These are phyloP conservation scores for Thaumetopoea pityocampa DNA, from an alignment of 1,140 invertebrate genomes.

Conservation along the genomic window DNA sequence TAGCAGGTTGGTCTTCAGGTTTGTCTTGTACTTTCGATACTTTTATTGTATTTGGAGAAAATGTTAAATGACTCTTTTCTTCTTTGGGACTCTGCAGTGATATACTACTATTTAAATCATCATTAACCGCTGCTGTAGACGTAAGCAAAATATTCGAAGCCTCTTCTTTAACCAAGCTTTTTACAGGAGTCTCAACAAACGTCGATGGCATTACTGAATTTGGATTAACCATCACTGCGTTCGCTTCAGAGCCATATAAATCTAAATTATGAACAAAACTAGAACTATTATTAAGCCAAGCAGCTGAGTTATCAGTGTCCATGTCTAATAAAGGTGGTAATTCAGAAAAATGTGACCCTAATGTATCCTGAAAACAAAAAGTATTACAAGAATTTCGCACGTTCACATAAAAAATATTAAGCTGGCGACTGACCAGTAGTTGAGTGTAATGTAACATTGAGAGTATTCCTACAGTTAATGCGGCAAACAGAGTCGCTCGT, in stretches of 20 bases:
- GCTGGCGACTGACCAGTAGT: too few relatives aligned
- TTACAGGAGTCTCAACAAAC: conserved; percentile 76
- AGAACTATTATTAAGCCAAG: conserved; percentile 75
- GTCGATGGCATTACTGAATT: conserved; percentile 83
- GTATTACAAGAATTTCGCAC: too few relatives aligned
- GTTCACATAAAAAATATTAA: too few relatives aligned
- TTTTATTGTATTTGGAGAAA: conserved; percentile 80
- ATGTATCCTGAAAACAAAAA: conserved; percentile 57
- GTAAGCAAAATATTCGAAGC: conserved; percentile 67
- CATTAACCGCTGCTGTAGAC: conserved; percentile 53
- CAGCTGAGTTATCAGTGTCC: conserved; percentile 78
- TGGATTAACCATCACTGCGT: conserved; percentile 87
- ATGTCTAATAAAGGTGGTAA: conserved; percentile 80
- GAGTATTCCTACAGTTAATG: too few relatives aligned
- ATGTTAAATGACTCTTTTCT: conserved; percentile 81
- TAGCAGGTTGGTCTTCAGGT: conserved; percentile 58
- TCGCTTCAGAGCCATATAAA: conserved; percentile 82
- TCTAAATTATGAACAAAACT: conserved; percentile 84
- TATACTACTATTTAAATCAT: conserved; percentile 50
- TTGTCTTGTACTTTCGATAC: conserved; percentile 70
- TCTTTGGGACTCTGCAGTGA: conserved; percentile 70
- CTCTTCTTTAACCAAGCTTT: conserved; percentile 68
- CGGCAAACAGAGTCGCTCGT: too few relatives aligned
- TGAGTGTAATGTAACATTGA: too few relatives aligned
- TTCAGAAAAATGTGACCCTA: conserved; percentile 79